Evolutionary conservation across 2,888 invertebrate species (phyloP).

Genomic region (Agelastica alni): DNA sequence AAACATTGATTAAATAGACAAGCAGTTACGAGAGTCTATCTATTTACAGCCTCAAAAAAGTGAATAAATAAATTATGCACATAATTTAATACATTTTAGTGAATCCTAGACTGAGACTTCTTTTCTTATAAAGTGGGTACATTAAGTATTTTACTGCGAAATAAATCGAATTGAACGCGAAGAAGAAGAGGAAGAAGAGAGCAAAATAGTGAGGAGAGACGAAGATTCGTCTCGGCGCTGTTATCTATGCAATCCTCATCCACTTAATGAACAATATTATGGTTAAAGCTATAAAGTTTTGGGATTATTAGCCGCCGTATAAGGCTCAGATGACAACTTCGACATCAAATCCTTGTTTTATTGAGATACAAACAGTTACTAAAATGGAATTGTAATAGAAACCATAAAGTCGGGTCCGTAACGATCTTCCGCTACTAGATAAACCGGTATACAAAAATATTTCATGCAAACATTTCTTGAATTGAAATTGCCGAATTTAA

Average conservation of each 20-base stretch:
- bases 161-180: constrained; percentile 4
- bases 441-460: constrained; percentile 31
- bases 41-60: no score
- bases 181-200: constrained; percentile 5
- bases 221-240: constrained; percentile 8
- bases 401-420: constrained; percentile 30
- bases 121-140: no score
- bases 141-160: constrained; percentile 1
- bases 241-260: constrained; percentile 22
- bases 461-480: constrained; percentile 31
- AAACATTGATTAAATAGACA: no score
- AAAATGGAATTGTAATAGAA: constrained; percentile 32
- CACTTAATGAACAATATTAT: constrained; percentile 27
- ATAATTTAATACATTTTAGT: no score
- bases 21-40: no score
- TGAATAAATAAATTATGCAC: no score
- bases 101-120: no score
- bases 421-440: constrained; percentile 23
- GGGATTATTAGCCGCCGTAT: constrained; percentile 25
- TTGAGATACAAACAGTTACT: constrained; percentile 33
- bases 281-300: constrained; percentile 21
- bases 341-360: constrained; percentile 33
- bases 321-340: constrained; percentile 26
- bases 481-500: constrained; percentile 33
- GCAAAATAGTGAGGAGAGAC: no score